Base-by-base conservation (phyloP, 2,888 invertebrate species). In the Marasmarcha lunaedactyla region DNA sequence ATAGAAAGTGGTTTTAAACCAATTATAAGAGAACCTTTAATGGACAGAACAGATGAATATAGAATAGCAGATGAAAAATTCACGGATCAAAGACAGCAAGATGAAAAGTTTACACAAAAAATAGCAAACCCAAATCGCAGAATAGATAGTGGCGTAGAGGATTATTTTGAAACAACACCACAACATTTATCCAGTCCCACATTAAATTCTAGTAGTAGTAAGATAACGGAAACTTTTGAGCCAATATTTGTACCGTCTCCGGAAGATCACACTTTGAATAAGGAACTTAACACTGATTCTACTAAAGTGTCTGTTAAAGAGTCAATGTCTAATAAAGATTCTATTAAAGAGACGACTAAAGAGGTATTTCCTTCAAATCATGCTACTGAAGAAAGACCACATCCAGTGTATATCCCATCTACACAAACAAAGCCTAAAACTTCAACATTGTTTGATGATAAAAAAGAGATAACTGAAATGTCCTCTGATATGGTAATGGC, bases 1-100 rank as follows among this genome's bases (percentile, higher is more conserved):
- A 89, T 94, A 10, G 94, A 94, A 71, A 89, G 92, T 42, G 94
- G 94, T 0, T 94, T 94, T 55, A 91, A 89, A 47, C 94, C 94
- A 0, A 93, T 94, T 14, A 86, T 90, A 6, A 74, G 86, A 39
- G 87, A 86, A 62, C 81, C 71, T 33, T 53, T 73, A 41, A 84
- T 72, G 70, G 68, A 40, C 11, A 26, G 42, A 12, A 71, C 84
- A 36, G 72, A 74, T 14, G 84, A 87, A 60, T 85, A 87, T 40
- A 73, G 86, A 51, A 81, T 86, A 44, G 62, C 81, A 2, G 65
- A 68, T 37, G 65, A 57, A 7, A 62, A 61, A 38, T 50, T 48
- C 1, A 7, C 4, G 7, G 20, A 20, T 20, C 4, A 20, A 20
- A 20, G 7, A 20, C 20, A 20, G 7, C 3, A 20, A 5, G 20